Base-by-base conservation (phyloP, 2,113 vertebrate species). In the Sylvia atricapilla region DNA sequence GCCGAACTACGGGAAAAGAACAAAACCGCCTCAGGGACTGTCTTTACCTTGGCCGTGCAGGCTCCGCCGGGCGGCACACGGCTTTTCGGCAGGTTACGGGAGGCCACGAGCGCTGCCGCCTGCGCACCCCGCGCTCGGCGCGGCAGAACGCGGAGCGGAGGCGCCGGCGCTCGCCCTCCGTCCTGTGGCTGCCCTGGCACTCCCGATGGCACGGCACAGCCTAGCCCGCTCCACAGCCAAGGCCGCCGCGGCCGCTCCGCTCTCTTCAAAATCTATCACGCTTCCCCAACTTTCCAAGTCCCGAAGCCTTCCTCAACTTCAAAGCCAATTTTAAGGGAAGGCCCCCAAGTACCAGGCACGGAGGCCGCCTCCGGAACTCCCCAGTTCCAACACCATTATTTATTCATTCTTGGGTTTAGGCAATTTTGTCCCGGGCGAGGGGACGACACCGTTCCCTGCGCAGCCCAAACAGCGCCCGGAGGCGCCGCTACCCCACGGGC, bases 231-330 rank as follows among this genome's bases (percentile, higher is more conserved):
- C 10, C 24, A 9, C 17, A 44, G 44, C 66, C 20, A 13, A 24
- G 59, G 43, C 73, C 33, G 24, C 44, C 15, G 24, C 13, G 24
- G 43, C 66, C 85, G 66, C 49, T 64, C 31, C 41, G 17, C 56
- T 47, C 49, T 55, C 78, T 49, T 85, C 80, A 28, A 37, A 88
- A 86, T 13, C 67, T 89, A 62, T 46, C 69, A 39, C 69, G 97
- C 92, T 97, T 97, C 92, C 69, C 76, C 88, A 89, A 92, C 84
- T 96, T 94, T 87, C 30, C 60, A 39, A 10, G 31, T 70, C 75
- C n/a, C 6, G 10, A 84, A 83, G 80, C 81, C 33, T 27, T 63
- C 30, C 37, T 24, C 55, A 93, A 86, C 72, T 70, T 67, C 75
- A 90, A 91, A 90, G 70, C 76, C 64, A 58, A 47, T 77, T 81